A percentile compares a stretch with the other conserved stretches of the same genome.
Conservation (phyloP, 2,888 invertebrate genomes). For the Ariolimax columbianus region DNA sequence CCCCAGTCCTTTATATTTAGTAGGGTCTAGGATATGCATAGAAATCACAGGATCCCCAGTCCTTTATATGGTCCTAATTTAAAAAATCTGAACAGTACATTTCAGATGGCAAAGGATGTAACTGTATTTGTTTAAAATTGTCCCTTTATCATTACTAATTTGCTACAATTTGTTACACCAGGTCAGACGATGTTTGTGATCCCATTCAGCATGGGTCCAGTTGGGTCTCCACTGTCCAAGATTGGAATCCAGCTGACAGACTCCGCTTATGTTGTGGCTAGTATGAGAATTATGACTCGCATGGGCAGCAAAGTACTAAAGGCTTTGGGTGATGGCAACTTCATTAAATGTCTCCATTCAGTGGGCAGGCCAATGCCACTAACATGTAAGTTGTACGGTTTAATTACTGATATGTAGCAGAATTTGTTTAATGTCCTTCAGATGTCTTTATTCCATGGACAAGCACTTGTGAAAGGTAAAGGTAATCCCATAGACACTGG, state of each 20-base stretch:
- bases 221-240: slow-evolving; percentile 95
- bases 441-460: no score
- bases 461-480: no score
- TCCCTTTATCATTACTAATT: not conserved
- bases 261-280: slow-evolving; percentile 96
- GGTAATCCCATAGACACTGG: no score
- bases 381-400: slow-evolving; percentile 80
- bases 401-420: not conserved
- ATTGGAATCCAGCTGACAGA: slow-evolving; percentile 97
- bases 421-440: no score
- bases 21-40: no score
- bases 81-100: no score
- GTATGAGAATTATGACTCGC: slow-evolving; percentile 98
- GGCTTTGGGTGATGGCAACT: slow-evolving; percentile 83
- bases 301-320: slow-evolving; percentile 86
- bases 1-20: no score
- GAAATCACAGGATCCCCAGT: no score
- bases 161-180: slow-evolving; percentile 69
- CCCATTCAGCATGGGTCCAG: slow-evolving; percentile 99
- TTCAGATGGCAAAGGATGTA: no score
- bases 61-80: no score
- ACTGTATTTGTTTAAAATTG: no score
- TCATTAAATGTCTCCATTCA: slow-evolving; percentile 95
- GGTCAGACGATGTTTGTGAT: slow-evolving; percentile 97
- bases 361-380: slow-evolving; percentile 88